Base-by-base conservation (phyloP, 2,113 vertebrate genomes). In the Nycticryphes semicollaris region DNA sequence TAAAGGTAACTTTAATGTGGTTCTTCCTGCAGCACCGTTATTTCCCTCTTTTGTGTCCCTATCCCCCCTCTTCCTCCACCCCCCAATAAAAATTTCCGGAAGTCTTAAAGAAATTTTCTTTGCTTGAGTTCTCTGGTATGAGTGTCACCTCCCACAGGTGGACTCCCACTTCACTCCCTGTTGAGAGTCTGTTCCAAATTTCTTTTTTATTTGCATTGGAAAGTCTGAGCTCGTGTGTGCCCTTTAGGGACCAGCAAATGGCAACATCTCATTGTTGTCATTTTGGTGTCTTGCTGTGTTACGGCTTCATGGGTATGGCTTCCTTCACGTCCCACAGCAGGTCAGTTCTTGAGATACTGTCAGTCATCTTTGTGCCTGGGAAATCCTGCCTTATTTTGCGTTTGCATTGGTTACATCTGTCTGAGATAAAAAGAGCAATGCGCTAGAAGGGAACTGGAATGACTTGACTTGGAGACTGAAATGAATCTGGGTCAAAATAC, bases 1-100 rank as follows among this genome's bases (percentile, higher is more conserved):
- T 99, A 39, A 99, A 99, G 99, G 99, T 99, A 86, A 77, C 75
- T 89, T 6, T 14, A 41, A 27, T 7, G 39, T 25, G 45, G 47
- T 79, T 24, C 0, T 14, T 81, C 43, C 70, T 43, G 17, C 19
- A 11, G 33, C 16, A 6, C 45, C 22, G 3, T 16, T 22, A 12
- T 3, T 23, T 73, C 5, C 0, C 10, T 57, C 9, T 57, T 7
- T 67, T 7, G 7, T n/a, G 54, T 56, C 54, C 39, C 57, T 33
- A 6, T 24, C 7, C 20, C 15, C 21, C 12, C 56, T 27, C 11
- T 17, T 6, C 7, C 10, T 15, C 20, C 16, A 0, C 1, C 27
- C 10, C 45, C 28, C 28, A 16, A 0, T 19, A 7, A 67, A 35
- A 14, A 7, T 0, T 2, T 30, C 53, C 10, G 47, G 25, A 51